Base-by-base conservation (phyloP, 2,888 invertebrate genomes). In the Lepidochrysops patricia region DNA sequence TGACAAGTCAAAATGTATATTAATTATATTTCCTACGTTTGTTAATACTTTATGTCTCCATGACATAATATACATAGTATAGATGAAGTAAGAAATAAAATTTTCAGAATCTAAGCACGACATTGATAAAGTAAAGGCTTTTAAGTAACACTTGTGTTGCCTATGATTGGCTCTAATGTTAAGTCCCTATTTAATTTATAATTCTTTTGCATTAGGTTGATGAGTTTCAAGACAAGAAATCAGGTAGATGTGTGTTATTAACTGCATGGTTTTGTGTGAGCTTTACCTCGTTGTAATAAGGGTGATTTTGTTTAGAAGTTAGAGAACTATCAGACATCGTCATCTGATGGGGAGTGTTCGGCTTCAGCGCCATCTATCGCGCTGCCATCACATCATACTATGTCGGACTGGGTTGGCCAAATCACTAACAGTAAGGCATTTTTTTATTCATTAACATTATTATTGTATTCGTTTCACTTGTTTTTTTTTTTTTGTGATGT, bases 381-480 rank as follows among this genome's bases (percentile, higher is more conserved):
- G 60, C 84, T 89, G 67, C 89, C 89, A 63, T 89, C 89, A 68
- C 90, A 90, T 73, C 89, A 89, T 73, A 89, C 84, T 73, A 88
- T 95, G 71, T 94, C 95, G 50, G 96, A 96, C 82, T 96, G 96
- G 95, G 92, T 95, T 83, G 96, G 96, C 62, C 93, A 96, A 64
- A 96, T 96, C 50, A 96, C 96, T 70, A 97, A 97, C 81, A 96
- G 96, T 90, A 90, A 88, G 82, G 49, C 50, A 58, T 48, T 49
- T 54, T 61, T 19, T 35, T 23, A 43, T 57, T 58, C 12, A 54
- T 59, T 37, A 35, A 52, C 37, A 52, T 2, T 15, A 19, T 9
- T n/a, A n/a, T n/a, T n/a, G n/a, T n/a, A n/a, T n/a, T n/a, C n/a
- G n/a, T n/a, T n/a, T n/a, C n/a, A n/a, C n/a, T n/a, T n/a, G n/a